phyloP scores from a whole-genome alignment of 2,888 invertebrate genomes.

The Choristoneura rosaceana region DNA sequence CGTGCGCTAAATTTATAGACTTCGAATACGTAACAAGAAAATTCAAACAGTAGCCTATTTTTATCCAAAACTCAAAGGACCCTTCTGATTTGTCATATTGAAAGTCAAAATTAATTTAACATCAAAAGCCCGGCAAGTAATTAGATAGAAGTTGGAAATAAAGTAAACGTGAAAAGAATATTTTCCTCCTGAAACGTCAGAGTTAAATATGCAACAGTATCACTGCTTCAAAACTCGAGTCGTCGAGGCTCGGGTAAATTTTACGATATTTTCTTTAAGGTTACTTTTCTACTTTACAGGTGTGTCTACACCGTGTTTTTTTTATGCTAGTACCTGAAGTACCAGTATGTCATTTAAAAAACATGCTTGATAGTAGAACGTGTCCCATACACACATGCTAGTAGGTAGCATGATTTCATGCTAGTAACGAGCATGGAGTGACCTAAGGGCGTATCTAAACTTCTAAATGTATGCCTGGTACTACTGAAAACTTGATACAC shows the following conservation, averaged over 20 bases:
- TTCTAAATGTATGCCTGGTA: no score
- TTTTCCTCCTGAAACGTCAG: conserved; percentile 1
- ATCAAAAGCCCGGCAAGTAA: conserved; percentile 19
- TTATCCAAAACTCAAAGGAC: neutral
- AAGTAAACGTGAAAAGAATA: conserved; percentile 21
- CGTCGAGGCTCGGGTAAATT: neutral
- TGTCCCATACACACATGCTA: no score
- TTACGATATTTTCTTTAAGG: neutral
- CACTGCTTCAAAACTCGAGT: neutral
- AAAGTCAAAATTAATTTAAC: conserved; percentile 20
- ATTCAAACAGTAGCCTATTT: neutral
- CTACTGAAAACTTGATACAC: neutral
- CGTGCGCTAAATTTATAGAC: neutral
- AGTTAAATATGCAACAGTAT: conserved; percentile 15
- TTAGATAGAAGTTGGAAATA: conserved; percentile 18
- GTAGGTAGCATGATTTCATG: no score
- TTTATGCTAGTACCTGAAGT: no score
- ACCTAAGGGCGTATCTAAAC: no score
- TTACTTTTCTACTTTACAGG: neutral
- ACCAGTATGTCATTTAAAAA: no score
- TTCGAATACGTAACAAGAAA: neutral
- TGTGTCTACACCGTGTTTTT: no score
- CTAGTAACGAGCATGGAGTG: no score
- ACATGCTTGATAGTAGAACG: no score
- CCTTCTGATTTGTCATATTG: conserved; percentile 16